Conservation (phyloP, 2,113 vertebrate species). For the Spilogale gracilis region DNA sequence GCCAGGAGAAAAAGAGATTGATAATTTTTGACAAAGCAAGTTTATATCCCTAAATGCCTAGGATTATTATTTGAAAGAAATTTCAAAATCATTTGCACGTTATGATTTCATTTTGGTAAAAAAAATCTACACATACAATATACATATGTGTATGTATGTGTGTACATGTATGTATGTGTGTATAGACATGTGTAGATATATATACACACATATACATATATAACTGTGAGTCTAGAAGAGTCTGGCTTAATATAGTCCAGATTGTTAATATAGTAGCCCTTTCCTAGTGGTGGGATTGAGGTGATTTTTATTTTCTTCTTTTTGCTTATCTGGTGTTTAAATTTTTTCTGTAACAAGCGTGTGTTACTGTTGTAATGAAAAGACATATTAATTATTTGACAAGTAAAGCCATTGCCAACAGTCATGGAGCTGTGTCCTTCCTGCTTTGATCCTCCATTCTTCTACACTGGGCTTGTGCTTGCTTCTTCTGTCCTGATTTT, state of each 20-base stretch:
- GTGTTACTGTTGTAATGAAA: not conserved
- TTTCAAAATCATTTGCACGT: conserved; percentile 39
- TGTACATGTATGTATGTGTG: not conserved
- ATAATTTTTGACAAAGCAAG: not conserved
- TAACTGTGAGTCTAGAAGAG: not conserved
- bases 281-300: not conserved
- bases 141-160: not conserved
- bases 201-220: no score
- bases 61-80: conserved; percentile 49
- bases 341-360: not conserved
- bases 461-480: not conserved
- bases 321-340: conserved; percentile 33
- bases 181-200: not conserved
- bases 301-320: conserved; percentile 8
- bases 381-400: conserved; percentile 18
- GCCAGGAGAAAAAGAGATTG: not conserved
- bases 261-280: not conserved
- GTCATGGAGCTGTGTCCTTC: not conserved
- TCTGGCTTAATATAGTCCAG: not conserved
- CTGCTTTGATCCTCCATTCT: not conserved
- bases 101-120: conserved; percentile 54
- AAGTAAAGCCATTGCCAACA: not conserved
- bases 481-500: conserved; percentile 62
- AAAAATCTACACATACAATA: not conserved
- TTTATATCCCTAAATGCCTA: not conserved